Percentiles rank a stretch among this genome's conserved stretches.
phyloP scores from a whole-genome alignment of 1,140 invertebrate species.

The Drosophila rufa region DNA sequence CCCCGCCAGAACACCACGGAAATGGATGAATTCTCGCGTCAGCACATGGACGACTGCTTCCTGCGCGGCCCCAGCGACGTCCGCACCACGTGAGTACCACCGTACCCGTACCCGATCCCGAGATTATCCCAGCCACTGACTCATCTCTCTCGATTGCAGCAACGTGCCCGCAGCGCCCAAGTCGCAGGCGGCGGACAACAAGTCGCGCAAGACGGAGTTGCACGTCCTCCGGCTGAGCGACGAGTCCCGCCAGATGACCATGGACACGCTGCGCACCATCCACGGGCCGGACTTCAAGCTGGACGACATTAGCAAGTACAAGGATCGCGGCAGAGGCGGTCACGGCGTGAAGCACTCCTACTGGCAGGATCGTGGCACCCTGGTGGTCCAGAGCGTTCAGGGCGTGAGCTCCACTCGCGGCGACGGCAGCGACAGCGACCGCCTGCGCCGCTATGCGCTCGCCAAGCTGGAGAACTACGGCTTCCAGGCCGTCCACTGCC shows the following conservation, averaged over 20 bases:
- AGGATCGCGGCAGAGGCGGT: conserved; percentile 88
- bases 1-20: not conserved
- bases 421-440: conserved; percentile 74
- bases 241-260: conserved; percentile 89
- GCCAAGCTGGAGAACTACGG: conserved; percentile 90
- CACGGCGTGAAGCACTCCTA: conserved; percentile 89
- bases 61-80: conserved; percentile 86
- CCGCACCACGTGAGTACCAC: conserved; percentile 86
- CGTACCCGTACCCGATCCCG: too few species aligned
- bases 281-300: conserved; percentile 89
- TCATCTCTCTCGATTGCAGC: conserved; percentile 10
- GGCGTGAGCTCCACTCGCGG: conserved; percentile 87
- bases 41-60: conserved; percentile 87
- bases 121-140: not conserved
- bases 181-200: conserved; percentile 79
- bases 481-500: conserved; percentile 90
- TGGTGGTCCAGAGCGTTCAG: conserved; percentile 89
- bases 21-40: conserved; percentile 85
- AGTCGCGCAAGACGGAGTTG: conserved; percentile 89
- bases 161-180: conserved; percentile 61
- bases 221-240: conserved; percentile 88
- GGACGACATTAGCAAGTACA: conserved; percentile 86
- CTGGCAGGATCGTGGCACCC: conserved; percentile 90
- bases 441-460: conserved; percentile 89
- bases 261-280: conserved; percentile 89